These are phyloP conservation scores for Lydus trimaculatus DNA, from an alignment of 2,888 invertebrate species.

Conservation along the genomic window DNA sequence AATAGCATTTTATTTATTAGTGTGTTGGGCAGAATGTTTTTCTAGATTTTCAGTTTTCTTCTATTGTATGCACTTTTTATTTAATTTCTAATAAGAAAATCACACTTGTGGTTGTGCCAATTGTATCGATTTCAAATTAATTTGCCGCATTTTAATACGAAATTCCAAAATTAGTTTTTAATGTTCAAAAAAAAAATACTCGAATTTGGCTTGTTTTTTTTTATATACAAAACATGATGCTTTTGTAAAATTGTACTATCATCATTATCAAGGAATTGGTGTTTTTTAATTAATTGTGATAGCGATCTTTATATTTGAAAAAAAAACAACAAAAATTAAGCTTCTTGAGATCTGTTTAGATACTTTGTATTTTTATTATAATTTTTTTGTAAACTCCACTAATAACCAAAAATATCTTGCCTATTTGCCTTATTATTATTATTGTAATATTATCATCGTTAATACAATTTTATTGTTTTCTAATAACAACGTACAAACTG, in stretches of 20 bases:
- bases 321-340: too few species aligned
- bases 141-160: neutral
- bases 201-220: neutral
- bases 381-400: neutral
- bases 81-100: neutral
- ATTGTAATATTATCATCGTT: neutral
- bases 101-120: neutral
- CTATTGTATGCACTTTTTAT: neutral
- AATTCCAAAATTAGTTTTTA: too few species aligned
- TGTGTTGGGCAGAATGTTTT: neutral
- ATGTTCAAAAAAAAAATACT: neutral
- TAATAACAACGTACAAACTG: neutral
- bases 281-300: constrained; percentile 34
- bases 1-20: neutral
- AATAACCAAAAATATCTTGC: constrained; percentile 17
- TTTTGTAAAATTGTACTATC: constrained; percentile 10
- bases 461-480: neutral
- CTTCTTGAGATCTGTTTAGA: neutral
- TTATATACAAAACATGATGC: neutral
- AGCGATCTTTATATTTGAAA: constrained; percentile 24
- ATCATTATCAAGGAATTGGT: constrained; percentile 33
- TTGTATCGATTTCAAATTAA: neutral
- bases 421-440: neutral
- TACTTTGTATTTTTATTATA: neutral
- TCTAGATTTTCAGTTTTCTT: neutral